Percentiles rank a stretch among this genome's conserved stretches.
phyloP scores from a whole-genome alignment of 2,113 vertebrate genomes.

The Platycercus adscitus region DNA sequence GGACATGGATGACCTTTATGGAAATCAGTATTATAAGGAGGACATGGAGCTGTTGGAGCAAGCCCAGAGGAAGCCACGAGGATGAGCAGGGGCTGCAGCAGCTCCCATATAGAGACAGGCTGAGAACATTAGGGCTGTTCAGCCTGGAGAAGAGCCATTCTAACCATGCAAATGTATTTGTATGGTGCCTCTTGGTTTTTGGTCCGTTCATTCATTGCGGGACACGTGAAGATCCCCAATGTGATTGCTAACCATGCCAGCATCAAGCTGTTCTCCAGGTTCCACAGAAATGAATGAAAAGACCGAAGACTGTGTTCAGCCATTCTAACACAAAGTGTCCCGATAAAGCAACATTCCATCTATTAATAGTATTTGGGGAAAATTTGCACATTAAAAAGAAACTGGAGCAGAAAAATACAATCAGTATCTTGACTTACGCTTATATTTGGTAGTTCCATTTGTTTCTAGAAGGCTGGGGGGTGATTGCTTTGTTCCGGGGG shows the following conservation, averaged over 20 bases:
- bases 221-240: fast-evolving
- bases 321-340: not conserved
- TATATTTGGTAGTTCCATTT: not conserved
- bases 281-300: not conserved
- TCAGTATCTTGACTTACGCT: not conserved
- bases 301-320: not conserved
- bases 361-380: not conserved
- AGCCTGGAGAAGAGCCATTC: not conserved
- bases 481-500: not conserved
- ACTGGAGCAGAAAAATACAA: not conserved
- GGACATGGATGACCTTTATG: not conserved
- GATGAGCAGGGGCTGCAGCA: not conserved
- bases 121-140: not conserved
- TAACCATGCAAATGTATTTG: not conserved
- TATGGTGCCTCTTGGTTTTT: not conserved
- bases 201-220: not conserved
- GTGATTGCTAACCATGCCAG: not conserved
- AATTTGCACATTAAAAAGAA: not conserved
- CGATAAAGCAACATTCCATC: not conserved
- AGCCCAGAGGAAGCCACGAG: not conserved
- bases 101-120: not conserved
- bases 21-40: not conserved
- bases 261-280: not conserved
- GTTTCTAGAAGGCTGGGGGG: not conserved
- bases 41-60: not conserved